Conservation (phyloP, 1,140 invertebrate genomes). For the Schlechtendalia chinensis region DNA sequence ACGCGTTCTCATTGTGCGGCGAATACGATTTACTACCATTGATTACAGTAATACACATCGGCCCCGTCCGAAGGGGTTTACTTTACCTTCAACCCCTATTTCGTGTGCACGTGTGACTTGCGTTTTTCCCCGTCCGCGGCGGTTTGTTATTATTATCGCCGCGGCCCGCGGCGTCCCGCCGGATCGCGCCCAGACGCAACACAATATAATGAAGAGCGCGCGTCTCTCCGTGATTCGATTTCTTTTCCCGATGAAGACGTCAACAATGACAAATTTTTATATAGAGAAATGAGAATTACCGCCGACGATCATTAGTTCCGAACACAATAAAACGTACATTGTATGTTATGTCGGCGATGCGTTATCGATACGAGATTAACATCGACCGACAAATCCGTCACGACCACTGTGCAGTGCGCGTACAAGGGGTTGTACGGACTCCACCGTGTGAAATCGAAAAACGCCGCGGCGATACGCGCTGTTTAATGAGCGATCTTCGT, state of each 20-base stretch:
- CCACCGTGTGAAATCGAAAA: conserved; percentile 31
- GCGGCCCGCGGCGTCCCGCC: no score
- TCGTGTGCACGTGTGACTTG: conserved; percentile 13
- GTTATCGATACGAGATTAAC: conserved; percentile 43
- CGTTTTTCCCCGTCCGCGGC: not conserved
- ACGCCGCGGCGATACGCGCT: not conserved
- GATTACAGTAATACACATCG: conserved; percentile 36
- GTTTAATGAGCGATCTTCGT: not conserved
- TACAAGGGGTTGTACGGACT: not conserved
- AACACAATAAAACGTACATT: conserved; percentile 1
- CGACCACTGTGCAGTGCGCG: not conserved
- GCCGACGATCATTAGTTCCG: conserved; percentile 37
- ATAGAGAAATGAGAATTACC: conserved; percentile 13
- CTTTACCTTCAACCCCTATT: conserved; percentile 20
- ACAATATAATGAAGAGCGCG: not conserved
- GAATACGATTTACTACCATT: conserved; percentile 26
- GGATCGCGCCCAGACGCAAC: not conserved
- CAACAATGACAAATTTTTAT: conserved; percentile 38
- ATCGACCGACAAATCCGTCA: conserved; percentile 36
- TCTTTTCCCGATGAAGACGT: conserved; percentile 33
- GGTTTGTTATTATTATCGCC: conserved; percentile 11
- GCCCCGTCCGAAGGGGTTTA: conserved; percentile 35
- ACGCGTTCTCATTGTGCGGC: not conserved
- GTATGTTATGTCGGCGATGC: not conserved
- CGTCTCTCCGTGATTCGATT: conserved; percentile 6